phyloP scores from a whole-genome alignment of 2,113 vertebrate species.

The Onychostoma macrolepis region DNA sequence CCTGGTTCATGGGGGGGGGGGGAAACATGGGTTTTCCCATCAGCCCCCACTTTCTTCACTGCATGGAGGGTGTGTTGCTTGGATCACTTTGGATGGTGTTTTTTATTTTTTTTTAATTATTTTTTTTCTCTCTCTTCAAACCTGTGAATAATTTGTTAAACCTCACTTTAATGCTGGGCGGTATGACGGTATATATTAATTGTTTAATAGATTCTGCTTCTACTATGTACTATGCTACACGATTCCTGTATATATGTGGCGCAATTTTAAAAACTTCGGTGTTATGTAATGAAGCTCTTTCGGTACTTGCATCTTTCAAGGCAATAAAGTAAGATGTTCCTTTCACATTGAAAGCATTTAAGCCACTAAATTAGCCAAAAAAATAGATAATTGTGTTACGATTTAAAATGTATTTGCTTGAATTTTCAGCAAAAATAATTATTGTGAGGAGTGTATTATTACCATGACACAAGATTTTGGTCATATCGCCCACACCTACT shows the following conservation, averaged over 20 bases:
- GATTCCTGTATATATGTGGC: too few species aligned
- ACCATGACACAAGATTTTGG: background rate
- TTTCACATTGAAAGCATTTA: background rate
- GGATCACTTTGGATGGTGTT: constrained; percentile 38
- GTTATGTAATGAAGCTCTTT: background rate
- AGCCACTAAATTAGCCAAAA: background rate
- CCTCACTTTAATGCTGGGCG: background rate
- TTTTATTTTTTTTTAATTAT: too few species aligned
- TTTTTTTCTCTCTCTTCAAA: background rate
- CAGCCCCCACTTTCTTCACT: constrained; percentile 42
- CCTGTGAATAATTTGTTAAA: constrained; percentile 10
- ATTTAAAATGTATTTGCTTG: background rate
- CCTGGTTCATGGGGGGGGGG: constrained; percentile 1
- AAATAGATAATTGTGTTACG: background rate
- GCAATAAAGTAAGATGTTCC: background rate
- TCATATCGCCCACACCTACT: constrained; percentile 6
- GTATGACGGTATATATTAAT: background rate
- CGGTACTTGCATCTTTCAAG: background rate
- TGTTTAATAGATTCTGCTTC: background rate
- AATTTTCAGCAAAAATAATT: background rate
- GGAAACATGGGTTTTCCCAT: background rate
- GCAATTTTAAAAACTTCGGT: background rate
- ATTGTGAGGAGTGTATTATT: background rate
- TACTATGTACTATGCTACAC: background rate
- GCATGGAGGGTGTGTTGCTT: constrained; percentile 51